Percentiles rank a stretch among this genome's conserved stretches.
Evolutionary conservation across 2,888 invertebrate genomes (phyloP).

Genomic region (Cryptus armator): DNA sequence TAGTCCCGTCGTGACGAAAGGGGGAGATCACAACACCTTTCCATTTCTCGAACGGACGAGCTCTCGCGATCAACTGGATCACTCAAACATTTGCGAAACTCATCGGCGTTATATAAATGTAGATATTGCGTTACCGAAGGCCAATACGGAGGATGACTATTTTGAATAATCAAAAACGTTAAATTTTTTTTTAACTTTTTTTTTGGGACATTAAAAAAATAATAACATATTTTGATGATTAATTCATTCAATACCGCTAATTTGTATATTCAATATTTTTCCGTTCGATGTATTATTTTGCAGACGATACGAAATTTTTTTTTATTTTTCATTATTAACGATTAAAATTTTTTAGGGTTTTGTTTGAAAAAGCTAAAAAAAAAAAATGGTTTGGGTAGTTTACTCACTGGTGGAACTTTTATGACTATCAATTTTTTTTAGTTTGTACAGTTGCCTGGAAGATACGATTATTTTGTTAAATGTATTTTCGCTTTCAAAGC

Average conservation of each 20-base stretch:
- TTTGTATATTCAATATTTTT: background rate
- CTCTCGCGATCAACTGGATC: slow-evolving; percentile 13
- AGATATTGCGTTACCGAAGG: background rate
- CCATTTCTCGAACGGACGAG: background rate
- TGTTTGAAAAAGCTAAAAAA: too few relatives aligned
- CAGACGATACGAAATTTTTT: background rate
- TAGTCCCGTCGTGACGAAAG: background rate
- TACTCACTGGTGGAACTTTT: too few relatives aligned
- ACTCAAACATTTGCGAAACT: slow-evolving; percentile 4
- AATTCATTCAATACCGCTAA: background rate
- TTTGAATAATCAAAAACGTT: background rate
- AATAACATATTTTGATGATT: background rate
- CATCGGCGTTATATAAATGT: background rate
- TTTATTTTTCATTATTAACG: background rate
- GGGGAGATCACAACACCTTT: slow-evolving; percentile 25
- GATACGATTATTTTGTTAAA: background rate
- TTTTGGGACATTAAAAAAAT: background rate
- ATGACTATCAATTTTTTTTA: background rate
- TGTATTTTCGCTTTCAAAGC: slow-evolving; percentile 21
- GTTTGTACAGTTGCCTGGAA: background rate
- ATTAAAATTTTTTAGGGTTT: too few relatives aligned
- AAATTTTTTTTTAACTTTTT: background rate
- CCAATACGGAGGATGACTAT: background rate
- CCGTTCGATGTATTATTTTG: too few relatives aligned
- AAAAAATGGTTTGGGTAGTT: too few relatives aligned